Evolutionary conservation across 2,888 invertebrate genomes (phyloP).

Genomic region (Lasioglossum pauxillum): DNA sequence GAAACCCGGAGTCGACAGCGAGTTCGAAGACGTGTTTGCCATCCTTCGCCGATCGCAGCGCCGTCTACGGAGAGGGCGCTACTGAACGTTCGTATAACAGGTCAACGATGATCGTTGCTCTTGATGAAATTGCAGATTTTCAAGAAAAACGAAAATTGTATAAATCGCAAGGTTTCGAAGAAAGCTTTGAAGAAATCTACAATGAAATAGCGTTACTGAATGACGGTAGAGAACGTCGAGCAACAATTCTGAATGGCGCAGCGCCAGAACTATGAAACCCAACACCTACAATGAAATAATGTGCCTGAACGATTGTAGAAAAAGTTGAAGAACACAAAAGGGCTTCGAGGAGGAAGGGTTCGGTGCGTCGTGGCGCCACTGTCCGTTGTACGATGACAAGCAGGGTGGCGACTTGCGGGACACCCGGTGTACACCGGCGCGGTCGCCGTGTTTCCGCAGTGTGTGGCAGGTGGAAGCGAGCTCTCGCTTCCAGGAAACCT

Average conservation of each 20-base stretch:
- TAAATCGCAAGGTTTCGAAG: too few species aligned
- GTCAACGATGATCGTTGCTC: not conserved
- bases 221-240: too few species aligned
- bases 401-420: slow-evolving; percentile 64
- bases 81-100: not conserved
- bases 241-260: too few species aligned
- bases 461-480: slow-evolving; percentile 77
- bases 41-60: not conserved
- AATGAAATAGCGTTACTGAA: too few species aligned
- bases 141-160: too few species aligned
- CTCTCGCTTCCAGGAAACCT: slow-evolving; percentile 79
- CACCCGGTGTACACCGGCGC: slow-evolving; percentile 68
- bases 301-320: not conserved
- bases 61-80: not conserved
- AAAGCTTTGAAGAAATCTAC: too few species aligned
- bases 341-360: not conserved
- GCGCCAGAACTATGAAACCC: too few species aligned
- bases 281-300: too few species aligned
- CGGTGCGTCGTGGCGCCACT: not conserved
- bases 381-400: not conserved
- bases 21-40: not conserved
- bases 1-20: not conserved
- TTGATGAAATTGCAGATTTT: not conserved
- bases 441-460: slow-evolving; percentile 61
- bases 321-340: not conserved